Base-by-base conservation (phyloP, 2,888 invertebrate genomes). In the Stenchaetothrips biformis region DNA sequence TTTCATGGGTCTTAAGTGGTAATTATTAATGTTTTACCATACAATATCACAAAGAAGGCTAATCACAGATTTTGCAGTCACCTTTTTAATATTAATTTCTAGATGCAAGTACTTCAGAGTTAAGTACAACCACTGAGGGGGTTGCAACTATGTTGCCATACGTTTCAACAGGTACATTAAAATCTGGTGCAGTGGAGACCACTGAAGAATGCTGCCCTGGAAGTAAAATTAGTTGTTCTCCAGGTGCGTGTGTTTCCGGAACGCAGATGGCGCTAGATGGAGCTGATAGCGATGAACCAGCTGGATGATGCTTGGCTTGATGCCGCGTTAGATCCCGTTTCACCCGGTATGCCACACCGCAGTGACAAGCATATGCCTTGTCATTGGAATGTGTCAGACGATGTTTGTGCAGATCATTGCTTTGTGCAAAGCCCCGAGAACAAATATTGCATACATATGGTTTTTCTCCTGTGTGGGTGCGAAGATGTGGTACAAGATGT, bases 351-450 rank as follows among this genome's bases (percentile, higher is more conserved):
- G 67, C 67, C 25, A 25, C 11, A 21, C 67, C 67, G 25, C 67
- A 74, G 11, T 25, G 11, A 74, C 67, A 74, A 9, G 67, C 11
- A 25, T 25, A 74, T 25, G 67, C 21, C 25, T 74, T 74, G 25
- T 21, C 25, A 21, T n/a, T 74, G 3, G 67, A 74, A 74, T 74
- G 67, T 25, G 67, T 74, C 0, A 74, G 67, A 25, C 67, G 67
- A 25, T 74, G 67, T 25, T 74, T 74, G 25, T 74, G 67, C 11
- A 74, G 67, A 25, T 74, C 67, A 25, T 74, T 74, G 11, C 67
- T 74, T 25, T 74, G 67, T 6, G 67, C 67, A 74, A 74, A 74
- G 8, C 67, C 67, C 25, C 67, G 21, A 25, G 67, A 74, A 74
- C 67, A 74, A 11, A 74, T 25, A 21, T 74, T 25, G 25, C 67